Conservation (phyloP, 2,797 vertebrate species). For the Podarcis siculus region DNA sequence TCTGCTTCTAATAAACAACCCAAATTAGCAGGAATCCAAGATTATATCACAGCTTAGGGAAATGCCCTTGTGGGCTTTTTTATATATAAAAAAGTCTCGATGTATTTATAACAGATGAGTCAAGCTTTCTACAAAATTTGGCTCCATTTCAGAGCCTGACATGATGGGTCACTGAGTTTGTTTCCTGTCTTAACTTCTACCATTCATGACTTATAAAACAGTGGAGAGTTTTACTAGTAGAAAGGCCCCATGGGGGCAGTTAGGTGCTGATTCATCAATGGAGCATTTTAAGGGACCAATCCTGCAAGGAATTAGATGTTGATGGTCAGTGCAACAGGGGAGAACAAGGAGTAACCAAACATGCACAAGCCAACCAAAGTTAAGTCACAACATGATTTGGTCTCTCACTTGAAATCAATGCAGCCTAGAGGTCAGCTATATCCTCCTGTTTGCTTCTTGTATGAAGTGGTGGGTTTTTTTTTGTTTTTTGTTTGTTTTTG, state of each 20-base stretch:
- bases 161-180: constrained; percentile 50
- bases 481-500: too few species aligned
- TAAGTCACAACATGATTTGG: too few species aligned
- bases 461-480: neutral
- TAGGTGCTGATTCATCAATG: constrained; percentile 16
- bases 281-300: neutral
- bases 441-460: neutral
- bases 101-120: constrained; percentile 47
- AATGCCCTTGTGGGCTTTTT: constrained; percentile 52
- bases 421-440: neutral
- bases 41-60: constrained; percentile 62
- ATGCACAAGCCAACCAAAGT: neutral
- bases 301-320: neutral
- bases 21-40: constrained; percentile 31
- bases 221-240: constrained; percentile 52
- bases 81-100: constrained; percentile 34
- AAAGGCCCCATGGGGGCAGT: neutral
- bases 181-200: constrained; percentile 57
- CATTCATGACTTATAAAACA: constrained; percentile 40
- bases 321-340: neutral
- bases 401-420: neutral
- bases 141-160: constrained; percentile 52
- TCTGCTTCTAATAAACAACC: constrained; percentile 52
- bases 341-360: neutral
- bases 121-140: constrained; percentile 54